These are phyloP conservation scores for Plutella xylostella DNA, from an alignment of 2,888 invertebrate species.

Conservation along the genomic window DNA sequence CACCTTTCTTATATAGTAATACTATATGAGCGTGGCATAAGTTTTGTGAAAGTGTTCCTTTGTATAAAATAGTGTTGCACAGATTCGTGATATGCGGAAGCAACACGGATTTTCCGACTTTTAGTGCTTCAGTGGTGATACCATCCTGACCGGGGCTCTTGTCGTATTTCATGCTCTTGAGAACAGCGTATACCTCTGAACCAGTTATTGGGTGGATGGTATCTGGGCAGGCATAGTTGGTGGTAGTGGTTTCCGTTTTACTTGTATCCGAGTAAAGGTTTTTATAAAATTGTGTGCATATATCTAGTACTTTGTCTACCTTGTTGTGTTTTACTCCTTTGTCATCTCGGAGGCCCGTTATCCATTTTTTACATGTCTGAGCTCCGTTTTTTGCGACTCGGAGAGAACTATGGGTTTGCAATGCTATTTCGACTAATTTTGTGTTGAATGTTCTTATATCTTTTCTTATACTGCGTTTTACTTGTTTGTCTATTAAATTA, in stretches of 20 bases:
- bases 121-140: not conserved
- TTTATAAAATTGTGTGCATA: not conserved
- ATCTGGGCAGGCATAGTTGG: not conserved
- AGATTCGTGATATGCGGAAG: not conserved
- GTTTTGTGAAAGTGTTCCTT: too few species aligned
- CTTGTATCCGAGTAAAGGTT: not conserved
- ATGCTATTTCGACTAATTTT: too few species aligned
- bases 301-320: not conserved
- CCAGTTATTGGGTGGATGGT: not conserved
- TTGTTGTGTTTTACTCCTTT: not conserved
- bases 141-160: not conserved
- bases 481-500: not conserved
- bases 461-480: not conserved
- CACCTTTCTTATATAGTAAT: too few species aligned
- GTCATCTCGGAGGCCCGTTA: not conserved
- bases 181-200: not conserved
- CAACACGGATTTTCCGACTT: not conserved
- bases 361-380: not conserved
- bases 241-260: not conserved
- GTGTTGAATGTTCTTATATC: not conserved
- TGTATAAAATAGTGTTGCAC: too few species aligned
- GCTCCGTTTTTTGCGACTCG: not conserved
- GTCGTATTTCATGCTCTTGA: not conserved
- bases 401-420: not conserved
- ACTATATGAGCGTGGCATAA: too few species aligned